phyloP scores from a whole-genome alignment of 1,140 invertebrate species.

The Trichonephila clavata region DNA sequence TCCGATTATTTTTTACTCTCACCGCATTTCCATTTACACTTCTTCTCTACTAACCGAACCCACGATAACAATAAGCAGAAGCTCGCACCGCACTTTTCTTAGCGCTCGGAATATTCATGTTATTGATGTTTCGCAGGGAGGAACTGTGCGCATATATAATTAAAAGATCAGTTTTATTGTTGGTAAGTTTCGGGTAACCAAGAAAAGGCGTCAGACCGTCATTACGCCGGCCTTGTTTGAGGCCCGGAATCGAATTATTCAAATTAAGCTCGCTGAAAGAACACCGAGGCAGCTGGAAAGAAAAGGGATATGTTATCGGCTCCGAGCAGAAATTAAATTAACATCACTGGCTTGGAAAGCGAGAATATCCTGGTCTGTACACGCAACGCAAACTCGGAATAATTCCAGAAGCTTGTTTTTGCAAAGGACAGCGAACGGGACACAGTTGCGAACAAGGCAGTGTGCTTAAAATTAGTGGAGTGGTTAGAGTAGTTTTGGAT shows the following conservation, averaged over 20 bases:
- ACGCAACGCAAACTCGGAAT: neutral
- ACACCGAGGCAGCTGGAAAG: neutral
- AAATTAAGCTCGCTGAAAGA: constrained; percentile 4
- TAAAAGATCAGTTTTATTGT: constrained; percentile 35
- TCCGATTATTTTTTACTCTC: no score
- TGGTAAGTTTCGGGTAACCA: neutral
- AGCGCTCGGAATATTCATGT: neutral
- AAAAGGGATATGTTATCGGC: neutral
- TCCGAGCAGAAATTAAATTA: constrained; percentile 5
- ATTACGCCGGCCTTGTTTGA: constrained; percentile 3
- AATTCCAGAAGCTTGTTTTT: neutral
- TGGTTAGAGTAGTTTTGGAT: neutral
- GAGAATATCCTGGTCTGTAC: neutral
- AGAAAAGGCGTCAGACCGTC: constrained; percentile 18
- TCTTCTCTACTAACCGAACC: no score
- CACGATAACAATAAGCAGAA: no score
- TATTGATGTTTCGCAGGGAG: constrained; percentile 7
- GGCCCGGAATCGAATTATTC: constrained; percentile 30
- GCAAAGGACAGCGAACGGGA: neutral
- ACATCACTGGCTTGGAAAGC: neutral
- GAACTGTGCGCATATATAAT: neutral
- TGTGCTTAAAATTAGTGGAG: neutral
- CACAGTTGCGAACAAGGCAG: neutral
- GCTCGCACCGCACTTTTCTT: neutral
- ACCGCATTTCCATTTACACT: no score